Base-by-base conservation (phyloP, 1,140 invertebrate genomes). In the Glomeris maerens region DNA sequence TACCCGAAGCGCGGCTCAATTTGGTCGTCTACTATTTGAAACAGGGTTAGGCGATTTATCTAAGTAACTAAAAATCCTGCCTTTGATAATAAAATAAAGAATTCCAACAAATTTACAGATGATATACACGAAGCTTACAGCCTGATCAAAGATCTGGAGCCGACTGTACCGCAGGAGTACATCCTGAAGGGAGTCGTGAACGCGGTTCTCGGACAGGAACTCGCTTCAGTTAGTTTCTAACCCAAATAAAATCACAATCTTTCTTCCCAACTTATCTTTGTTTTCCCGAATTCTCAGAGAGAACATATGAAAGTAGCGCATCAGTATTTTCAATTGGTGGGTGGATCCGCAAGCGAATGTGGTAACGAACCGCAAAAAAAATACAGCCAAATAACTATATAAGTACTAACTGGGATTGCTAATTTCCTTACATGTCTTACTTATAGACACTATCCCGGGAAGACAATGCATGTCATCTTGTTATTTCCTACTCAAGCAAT, bases 381-480 rank as follows among this genome's bases (percentile, higher is more conserved):
- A n/a, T n/a, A n/a, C n/a, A n/a, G n/a, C n/a, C n/a, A n/a, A n/a
- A n/a, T n/a, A n/a, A n/a, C n/a, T n/a, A n/a, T n/a, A n/a, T n/a
- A n/a, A n/a, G n/a, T n/a, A n/a, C n/a, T n/a, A n/a, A n/a, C n/a
- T n/a, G n/a, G n/a, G n/a, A n/a, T n/a, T n/a, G n/a, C n/a, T n/a
- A n/a, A n/a, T n/a, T n/a, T n/a, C n/a, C n/a, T n/a, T n/a, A n/a
- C n/a, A n/a, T n/a, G 13, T 49, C 22, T 22, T 10, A 10, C 20
- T 50, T 47, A n/a, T 28, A 50, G 48, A 50, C 23, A 50, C 49
- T 17, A 50, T 50, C 42, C 25, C 72, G 53, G 93, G 93, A 1
- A 72, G 94, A 27, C 93, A 97, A 66, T 94, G 91, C 62, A 97
- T 97, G 92, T 90, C 93, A 1, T 93, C 91, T 0, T 90, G 84